Base-by-base conservation (phyloP, 2,888 invertebrate species). In the Dichetophora obliterata region DNA sequence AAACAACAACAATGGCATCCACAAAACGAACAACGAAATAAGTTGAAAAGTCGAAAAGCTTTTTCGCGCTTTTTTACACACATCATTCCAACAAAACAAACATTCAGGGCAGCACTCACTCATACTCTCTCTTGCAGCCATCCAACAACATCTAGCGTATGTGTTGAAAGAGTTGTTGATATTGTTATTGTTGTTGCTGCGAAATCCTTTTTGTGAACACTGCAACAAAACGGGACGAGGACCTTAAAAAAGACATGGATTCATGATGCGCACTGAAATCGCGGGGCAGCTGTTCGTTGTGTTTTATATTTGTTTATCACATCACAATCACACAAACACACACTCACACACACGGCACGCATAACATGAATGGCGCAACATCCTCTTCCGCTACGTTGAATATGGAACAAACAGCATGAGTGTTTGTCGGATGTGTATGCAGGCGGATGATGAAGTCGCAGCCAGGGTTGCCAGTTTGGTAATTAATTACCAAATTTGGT, bases 11-110 rank as follows among this genome's bases (percentile, higher is more conserved):
- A 52, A 61, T n/a, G 37, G 54, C 48, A 52, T 22, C 6, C 27
- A 73, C 27, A 2, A 59, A 59, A 61, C 59, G 5, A 72, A 57
- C 27, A 61, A 16, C 48, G 43, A 68, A 16, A 43, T 22, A 27
- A 61, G 65, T 66, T 66, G 24, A 57, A 75, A 75, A 75, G 66
- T 48, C 66, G 52, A 75, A 75, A 66, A 75, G 66, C 57, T 31
- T 57, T 66, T 66, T 75, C 75, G 75, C 75, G 61, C 78, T 74
- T 68, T 65, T 71, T 70, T 72, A 73, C 59, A 76, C 74, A 52
- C 75, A 76, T 75, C 72, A 68, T 61, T 52, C 68, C 27, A 50
- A 68, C 5, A 63, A 71, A 48, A 66, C 52, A 11, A 22, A 63
- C 71, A 66, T 9, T 22, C 68, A 66, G 24, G 48, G 4, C 66